These are phyloP conservation scores for Protodeltote pygarga DNA, from an alignment of 2,888 invertebrate genomes.

Conservation along the genomic window DNA sequence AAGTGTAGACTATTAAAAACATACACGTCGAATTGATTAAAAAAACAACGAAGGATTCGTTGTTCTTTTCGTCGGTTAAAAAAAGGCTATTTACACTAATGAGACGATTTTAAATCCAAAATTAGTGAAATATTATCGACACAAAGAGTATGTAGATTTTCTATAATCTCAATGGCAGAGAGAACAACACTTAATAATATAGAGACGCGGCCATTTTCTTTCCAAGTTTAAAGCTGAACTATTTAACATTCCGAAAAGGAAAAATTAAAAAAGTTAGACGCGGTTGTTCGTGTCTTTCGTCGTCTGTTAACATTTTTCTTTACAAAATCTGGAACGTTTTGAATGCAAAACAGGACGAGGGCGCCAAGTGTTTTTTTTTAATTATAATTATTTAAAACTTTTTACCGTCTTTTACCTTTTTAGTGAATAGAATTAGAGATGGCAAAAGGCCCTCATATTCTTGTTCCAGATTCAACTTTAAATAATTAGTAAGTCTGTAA, in stretches of 20 bases:
- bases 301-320: slow-evolving; percentile 20
- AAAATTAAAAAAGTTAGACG: slow-evolving; percentile 24
- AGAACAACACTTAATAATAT: slow-evolving; percentile 4
- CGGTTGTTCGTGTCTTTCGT: slow-evolving; percentile 8
- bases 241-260: slow-evolving; percentile 18
- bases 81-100: too few species aligned
- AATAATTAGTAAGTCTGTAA: slow-evolving; percentile 1
- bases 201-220: slow-evolving; percentile 2
- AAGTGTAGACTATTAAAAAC: too few species aligned
- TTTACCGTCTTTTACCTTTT: slow-evolving; percentile 5
- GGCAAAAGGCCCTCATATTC: not conserved
- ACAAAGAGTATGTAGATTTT: too few species aligned
- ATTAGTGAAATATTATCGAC: too few species aligned
- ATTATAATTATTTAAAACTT: slow-evolving; percentile 29
- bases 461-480: not conserved
- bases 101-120: too few species aligned
- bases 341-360: slow-evolving; percentile 30
- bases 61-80: too few species aligned
- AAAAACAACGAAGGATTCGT: too few species aligned
- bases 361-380: slow-evolving; percentile 13
- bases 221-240: slow-evolving; percentile 13
- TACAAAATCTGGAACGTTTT: slow-evolving; percentile 25
- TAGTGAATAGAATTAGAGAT: slow-evolving; percentile 1
- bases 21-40: too few species aligned
- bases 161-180: too few species aligned